These are phyloP conservation scores for Typhlichthys eigenmanni DNA, from an alignment of 2,797 vertebrate genomes.

Conservation along the genomic window DNA sequence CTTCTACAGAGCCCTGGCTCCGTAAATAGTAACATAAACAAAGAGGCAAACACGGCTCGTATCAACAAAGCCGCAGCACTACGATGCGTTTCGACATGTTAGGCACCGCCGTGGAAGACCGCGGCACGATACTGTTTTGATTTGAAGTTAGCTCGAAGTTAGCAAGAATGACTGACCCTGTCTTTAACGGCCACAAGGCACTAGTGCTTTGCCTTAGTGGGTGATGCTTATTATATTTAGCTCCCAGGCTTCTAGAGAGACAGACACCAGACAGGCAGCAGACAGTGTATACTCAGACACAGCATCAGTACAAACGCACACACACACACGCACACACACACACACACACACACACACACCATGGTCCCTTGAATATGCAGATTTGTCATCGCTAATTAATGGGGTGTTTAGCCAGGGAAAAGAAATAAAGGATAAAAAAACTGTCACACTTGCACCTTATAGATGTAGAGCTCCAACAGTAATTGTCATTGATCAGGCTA, in stretches of 20 bases:
- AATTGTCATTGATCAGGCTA: constrained; percentile 46
- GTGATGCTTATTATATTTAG: constrained; percentile 27
- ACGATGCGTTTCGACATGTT: no score
- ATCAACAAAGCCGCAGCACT: no score
- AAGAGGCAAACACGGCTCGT: no score
- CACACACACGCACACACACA: no score
- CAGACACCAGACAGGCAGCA: constrained; percentile 7
- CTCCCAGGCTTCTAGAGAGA: constrained; percentile 7
- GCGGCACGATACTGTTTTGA: background rate
- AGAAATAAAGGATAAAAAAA: constrained; percentile 25
- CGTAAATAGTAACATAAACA: no score
- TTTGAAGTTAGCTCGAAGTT: no score
- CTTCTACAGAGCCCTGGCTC: constrained; percentile 21
- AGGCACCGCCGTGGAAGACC: constrained; percentile 18
- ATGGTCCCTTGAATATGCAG: constrained; percentile 6
- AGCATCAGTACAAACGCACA: constrained; percentile 21
- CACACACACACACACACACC: background rate
- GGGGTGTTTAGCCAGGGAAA: constrained; percentile 37
- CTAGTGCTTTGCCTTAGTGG: background rate
- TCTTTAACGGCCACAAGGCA: constrained; percentile 6
- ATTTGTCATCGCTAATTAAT: constrained; percentile 49
- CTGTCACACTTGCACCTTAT: constrained; percentile 20
- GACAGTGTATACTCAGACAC: constrained; percentile 21
- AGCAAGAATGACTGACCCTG: no score
- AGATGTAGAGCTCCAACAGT: constrained; percentile 37